Conservation (phyloP, 2,797 vertebrate species). For the Amazona ochrocephala region DNA sequence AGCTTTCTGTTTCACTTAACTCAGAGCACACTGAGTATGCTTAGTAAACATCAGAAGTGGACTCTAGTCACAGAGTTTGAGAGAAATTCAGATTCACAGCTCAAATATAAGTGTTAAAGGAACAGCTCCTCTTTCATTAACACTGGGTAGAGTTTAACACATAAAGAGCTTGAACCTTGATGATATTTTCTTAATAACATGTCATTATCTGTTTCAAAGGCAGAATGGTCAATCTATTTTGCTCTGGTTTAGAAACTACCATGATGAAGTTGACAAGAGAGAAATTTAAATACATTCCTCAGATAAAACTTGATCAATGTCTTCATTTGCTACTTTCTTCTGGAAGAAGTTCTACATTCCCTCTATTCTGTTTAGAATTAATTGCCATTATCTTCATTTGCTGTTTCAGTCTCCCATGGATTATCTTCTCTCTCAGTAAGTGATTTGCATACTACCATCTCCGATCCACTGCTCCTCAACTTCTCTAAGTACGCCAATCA, state of each 20-base stretch:
- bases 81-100: not conserved
- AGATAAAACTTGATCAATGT: not conserved
- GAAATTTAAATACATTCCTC: not conserved
- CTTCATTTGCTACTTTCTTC: not conserved
- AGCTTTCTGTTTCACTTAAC: not conserved
- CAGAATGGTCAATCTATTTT: not conserved
- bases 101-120: not conserved
- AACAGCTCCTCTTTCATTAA: not conserved
- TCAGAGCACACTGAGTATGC: not conserved
- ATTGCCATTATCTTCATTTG: not conserved
- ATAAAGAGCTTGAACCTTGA: not conserved
- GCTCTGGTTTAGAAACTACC: not conserved
- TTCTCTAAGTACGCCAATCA: not conserved
- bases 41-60: constrained; percentile 10
- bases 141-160: not conserved
- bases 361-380: not conserved
- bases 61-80: not conserved
- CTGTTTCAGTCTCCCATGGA: not conserved
- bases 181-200: not conserved
- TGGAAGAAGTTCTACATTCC: not conserved
- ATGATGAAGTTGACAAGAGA: not conserved
- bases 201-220: not conserved
- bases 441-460: not conserved
- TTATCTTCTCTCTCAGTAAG: not conserved
- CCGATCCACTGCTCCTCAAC: not conserved